Conservation (phyloP, 2,888 invertebrate species). For the Leptinotarsa peninsularis region DNA sequence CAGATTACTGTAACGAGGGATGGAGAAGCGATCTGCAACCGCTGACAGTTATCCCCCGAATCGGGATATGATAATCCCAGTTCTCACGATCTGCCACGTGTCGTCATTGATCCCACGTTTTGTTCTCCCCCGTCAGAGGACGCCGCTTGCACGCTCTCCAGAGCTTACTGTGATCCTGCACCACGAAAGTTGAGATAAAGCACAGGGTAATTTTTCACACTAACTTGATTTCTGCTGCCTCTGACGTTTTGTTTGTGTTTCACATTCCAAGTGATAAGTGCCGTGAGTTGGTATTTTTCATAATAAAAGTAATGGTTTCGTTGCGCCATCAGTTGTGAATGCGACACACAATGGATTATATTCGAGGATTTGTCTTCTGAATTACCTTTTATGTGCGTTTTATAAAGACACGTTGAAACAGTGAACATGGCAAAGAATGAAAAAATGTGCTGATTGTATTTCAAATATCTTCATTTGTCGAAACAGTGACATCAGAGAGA, state of each 20-base stretch:
- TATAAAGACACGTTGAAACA: no score
- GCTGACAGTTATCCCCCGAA: constrained; percentile 37
- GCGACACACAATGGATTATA: background rate
- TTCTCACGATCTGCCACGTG: constrained; percentile 43
- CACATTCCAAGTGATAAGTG: background rate
- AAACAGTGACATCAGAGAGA: no score
- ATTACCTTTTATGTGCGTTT: no score
- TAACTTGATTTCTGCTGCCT: background rate
- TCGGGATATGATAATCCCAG: constrained; percentile 34
- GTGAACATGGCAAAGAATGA: no score
- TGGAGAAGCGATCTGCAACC: constrained; percentile 35
- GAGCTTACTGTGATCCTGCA: background rate
- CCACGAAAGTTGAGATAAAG: constrained; percentile 14
- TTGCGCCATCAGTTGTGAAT: background rate
- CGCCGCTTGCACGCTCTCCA: constrained; percentile 26
- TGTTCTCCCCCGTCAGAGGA: constrained; percentile 43
- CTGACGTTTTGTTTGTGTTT: background rate
- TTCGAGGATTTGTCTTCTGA: no score
- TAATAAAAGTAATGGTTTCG: background rate
- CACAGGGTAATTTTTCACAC: background rate
- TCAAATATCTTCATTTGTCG: no score
- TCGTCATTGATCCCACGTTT: constrained; percentile 29
- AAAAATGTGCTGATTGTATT: no score
- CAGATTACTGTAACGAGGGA: background rate
- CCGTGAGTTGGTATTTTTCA: background rate